These are phyloP conservation scores for Anguilla anguilla DNA, from an alignment of 2,797 vertebrate species.

Conservation along the genomic window DNA sequence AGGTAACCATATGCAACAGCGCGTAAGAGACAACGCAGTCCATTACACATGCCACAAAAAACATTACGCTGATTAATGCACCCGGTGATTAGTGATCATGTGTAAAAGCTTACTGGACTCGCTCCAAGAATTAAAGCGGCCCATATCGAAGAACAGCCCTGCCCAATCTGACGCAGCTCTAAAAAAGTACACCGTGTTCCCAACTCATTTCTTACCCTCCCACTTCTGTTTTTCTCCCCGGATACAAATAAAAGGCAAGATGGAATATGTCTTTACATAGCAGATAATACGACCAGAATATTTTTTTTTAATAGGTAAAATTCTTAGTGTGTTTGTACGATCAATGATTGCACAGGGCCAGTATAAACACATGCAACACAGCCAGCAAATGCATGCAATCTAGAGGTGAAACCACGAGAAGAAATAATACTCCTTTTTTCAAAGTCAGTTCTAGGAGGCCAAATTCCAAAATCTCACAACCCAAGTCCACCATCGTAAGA, in stretches of 20 bases:
- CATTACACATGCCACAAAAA: background rate
- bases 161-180: background rate
- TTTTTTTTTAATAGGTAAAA: background rate
- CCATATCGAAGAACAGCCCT: background rate
- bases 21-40: background rate
- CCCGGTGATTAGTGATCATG: background rate
- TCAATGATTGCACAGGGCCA: background rate
- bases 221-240: background rate
- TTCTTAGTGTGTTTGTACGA: background rate
- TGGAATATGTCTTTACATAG: background rate
- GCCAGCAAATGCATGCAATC: background rate
- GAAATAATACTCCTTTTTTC: background rate
- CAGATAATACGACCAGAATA: background rate
- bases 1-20: background rate
- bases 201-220: background rate
- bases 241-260: background rate
- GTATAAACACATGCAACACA: background rate
- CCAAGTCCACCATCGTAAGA: background rate
- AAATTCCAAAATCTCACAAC: background rate
- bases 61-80: background rate
- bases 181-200: background rate
- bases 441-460: background rate
- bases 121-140: background rate
- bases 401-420: background rate
- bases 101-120: slow-evolving; percentile 4